phyloP scores from a whole-genome alignment of 53 echinoderm and acorn worm species.

The Astropecten irregularis region DNA sequence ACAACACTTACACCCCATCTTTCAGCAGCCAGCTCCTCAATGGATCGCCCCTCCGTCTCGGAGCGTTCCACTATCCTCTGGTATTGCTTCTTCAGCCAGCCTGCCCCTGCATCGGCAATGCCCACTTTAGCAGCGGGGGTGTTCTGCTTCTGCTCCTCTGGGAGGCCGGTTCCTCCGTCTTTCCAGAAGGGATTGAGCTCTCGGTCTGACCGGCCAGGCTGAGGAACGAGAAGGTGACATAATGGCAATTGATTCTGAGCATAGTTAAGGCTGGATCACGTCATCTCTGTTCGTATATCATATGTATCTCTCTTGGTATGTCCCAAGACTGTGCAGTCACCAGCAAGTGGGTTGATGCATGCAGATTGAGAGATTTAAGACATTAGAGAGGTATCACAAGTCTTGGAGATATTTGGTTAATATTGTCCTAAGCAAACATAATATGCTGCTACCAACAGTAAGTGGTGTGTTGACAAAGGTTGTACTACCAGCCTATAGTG shows the following conservation, averaged over 20 bases:
- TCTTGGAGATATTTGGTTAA: no score
- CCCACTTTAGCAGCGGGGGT: slow-evolving; percentile 40
- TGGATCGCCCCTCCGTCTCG: slow-evolving; percentile 64
- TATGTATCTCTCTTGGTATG: no score
- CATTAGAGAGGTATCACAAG: no score
- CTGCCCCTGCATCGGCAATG: slow-evolving; percentile 76
- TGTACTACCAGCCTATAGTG: no score
- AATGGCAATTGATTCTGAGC: neutral
- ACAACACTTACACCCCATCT: slow-evolving; percentile 96
- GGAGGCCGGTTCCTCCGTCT: slow-evolving; percentile 89
- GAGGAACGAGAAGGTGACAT: neutral
- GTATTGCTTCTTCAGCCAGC: slow-evolving; percentile 84
- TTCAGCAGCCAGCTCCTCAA: slow-evolving; percentile 79
- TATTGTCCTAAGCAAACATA: no score
- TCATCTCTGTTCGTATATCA: neutral
- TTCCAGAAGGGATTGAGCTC: slow-evolving; percentile 99
- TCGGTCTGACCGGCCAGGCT: slow-evolving; percentile 74
- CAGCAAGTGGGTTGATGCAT: no score
- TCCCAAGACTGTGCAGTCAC: no score
- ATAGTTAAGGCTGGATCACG: no score
- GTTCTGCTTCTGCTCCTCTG: slow-evolving; percentile 58
- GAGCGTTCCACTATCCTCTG: slow-evolving; percentile 80
- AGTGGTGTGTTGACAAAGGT: no score
- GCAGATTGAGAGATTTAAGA: no score
- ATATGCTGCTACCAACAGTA: no score